Conservation (phyloP, 2,113 vertebrate species). For the Actenoides hombroni region DNA sequence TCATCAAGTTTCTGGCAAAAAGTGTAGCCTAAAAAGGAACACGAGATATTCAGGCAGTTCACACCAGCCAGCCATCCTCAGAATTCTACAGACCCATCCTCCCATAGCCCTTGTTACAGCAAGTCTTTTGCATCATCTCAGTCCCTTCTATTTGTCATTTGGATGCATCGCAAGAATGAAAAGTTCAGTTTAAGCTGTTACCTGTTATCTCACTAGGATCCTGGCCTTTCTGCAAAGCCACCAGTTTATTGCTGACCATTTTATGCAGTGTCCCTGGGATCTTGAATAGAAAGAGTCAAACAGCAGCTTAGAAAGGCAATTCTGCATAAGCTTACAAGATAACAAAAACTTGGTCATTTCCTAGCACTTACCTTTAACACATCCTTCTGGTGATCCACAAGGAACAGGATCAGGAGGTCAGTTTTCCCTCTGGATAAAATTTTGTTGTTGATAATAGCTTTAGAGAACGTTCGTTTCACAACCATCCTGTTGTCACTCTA, state of each 20-base stretch:
- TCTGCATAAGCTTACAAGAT: neutral
- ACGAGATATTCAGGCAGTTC: neutral
- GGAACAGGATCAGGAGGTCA: slow-evolving; percentile 92
- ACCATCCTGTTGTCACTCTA: slow-evolving; percentile 96
- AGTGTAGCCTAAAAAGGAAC: slow-evolving; percentile 77
- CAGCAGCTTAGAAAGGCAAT: neutral
- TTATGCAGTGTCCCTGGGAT: slow-evolving; percentile 90
- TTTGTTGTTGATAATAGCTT: slow-evolving; percentile 88
- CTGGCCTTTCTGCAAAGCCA: slow-evolving; percentile 84
- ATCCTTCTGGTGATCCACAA: slow-evolving; percentile 92
- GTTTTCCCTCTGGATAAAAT: slow-evolving; percentile 92
- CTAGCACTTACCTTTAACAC: slow-evolving; percentile 87
- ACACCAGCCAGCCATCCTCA: neutral
- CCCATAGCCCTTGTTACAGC: neutral
- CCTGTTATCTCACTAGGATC: slow-evolving; percentile 84
- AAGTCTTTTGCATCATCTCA: neutral
- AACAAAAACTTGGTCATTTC: neutral
- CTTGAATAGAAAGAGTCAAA: slow-evolving; percentile 60
- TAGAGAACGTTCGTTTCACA: slow-evolving; percentile 92
- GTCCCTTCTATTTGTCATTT: neutral
- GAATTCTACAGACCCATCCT: neutral
- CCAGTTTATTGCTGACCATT: slow-evolving; percentile 90
- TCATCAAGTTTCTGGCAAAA: slow-evolving; percentile 84
- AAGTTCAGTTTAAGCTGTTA: slow-evolving; percentile 35
- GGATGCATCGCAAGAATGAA: neutral